A percentile compares a stretch with the other conserved stretches of the same genome.
Evolutionary conservation across 23 tunicate genomes (phyloP).

Genomic region (Trididemnum miniatum): DNA sequence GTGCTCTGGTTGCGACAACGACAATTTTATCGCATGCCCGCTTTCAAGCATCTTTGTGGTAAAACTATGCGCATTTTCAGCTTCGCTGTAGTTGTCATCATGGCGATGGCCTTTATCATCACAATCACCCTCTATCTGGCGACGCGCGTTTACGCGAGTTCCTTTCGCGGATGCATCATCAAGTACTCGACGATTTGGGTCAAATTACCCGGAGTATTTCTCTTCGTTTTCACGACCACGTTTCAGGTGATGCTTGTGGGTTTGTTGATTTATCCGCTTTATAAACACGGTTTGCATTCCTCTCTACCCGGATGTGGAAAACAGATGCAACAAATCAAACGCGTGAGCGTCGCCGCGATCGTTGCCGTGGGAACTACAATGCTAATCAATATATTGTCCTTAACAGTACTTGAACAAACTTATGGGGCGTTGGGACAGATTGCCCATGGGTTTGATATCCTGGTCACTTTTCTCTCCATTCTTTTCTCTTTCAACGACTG

Average conservation of each 20-base stretch:
- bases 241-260: slow-evolving; percentile 74
- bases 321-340: slow-evolving; percentile 22
- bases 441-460: slow-evolving; percentile 42
- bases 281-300: slow-evolving; percentile 26
- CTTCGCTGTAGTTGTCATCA: slow-evolving; percentile 42
- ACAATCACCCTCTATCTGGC: slow-evolving; percentile 48
- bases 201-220: slow-evolving; percentile 58
- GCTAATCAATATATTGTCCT: slow-evolving; percentile 14
- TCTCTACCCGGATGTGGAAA: neutral
- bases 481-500: slow-evolving; percentile 65
- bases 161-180: slow-evolving; percentile 43
- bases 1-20: slow-evolving; percentile 79
- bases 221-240: slow-evolving; percentile 35
- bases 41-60: slow-evolving; percentile 36
- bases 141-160: slow-evolving; percentile 42
- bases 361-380: slow-evolving; percentile 37
- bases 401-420: slow-evolving; percentile 21
- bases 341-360: slow-evolving; percentile 49
- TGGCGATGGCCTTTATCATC: slow-evolving; percentile 51
- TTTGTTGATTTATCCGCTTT: slow-evolving; percentile 60
- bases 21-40: slow-evolving; percentile 46
- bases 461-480: slow-evolving; percentile 37
- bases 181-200: slow-evolving; percentile 23
- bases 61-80: slow-evolving; percentile 37
- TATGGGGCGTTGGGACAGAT: slow-evolving; percentile 47